Conservation (phyloP, 2,888 invertebrate genomes). For the Timandra comae region DNA sequence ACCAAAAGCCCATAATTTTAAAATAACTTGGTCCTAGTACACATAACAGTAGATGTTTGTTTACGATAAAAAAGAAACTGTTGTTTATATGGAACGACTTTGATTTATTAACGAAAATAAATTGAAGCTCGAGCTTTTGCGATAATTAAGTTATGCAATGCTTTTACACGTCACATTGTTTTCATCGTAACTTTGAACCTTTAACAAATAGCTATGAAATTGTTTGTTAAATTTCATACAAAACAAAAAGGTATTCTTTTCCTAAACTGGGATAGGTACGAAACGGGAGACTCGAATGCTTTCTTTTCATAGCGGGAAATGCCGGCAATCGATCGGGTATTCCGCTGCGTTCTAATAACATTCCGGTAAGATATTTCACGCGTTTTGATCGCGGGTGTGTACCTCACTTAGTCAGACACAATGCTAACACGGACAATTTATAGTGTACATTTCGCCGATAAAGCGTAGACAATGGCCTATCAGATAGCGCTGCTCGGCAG, state of each 20-base stretch:
- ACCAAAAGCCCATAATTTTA: too few species aligned
- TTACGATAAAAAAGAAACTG: too few species aligned
- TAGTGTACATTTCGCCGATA: slow-evolving; percentile 63
- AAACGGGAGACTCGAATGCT: slow-evolving; percentile 23
- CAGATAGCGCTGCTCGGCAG: slow-evolving; percentile 50
- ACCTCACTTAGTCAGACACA: slow-evolving; percentile 45
- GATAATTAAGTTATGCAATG: slow-evolving; percentile 7
- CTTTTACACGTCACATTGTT: too few species aligned
- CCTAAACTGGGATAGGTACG: slow-evolving; percentile 35
- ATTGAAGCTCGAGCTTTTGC: slow-evolving; percentile 7
- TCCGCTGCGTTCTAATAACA: slow-evolving; percentile 62
- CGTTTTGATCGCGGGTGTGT: slow-evolving; percentile 43
- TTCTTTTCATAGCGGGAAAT: slow-evolving; percentile 44
- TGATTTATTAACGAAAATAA: slow-evolving; percentile 8
- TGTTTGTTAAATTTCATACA: too few species aligned
- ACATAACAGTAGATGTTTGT: too few species aligned
- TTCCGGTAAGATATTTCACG: slow-evolving; percentile 58
- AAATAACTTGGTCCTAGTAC: too few species aligned
- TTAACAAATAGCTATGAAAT: too few species aligned
- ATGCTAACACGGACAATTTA: slow-evolving; percentile 67
- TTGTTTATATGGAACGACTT: slow-evolving; percentile 1
- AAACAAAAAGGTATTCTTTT: slow-evolving; percentile 26
- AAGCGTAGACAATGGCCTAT: slow-evolving; percentile 68
- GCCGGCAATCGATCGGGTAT: slow-evolving; percentile 55
- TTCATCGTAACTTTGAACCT: too few species aligned